Conservation (phyloP, 1,140 invertebrate species). For the Brachionus plicatilis region DNA sequence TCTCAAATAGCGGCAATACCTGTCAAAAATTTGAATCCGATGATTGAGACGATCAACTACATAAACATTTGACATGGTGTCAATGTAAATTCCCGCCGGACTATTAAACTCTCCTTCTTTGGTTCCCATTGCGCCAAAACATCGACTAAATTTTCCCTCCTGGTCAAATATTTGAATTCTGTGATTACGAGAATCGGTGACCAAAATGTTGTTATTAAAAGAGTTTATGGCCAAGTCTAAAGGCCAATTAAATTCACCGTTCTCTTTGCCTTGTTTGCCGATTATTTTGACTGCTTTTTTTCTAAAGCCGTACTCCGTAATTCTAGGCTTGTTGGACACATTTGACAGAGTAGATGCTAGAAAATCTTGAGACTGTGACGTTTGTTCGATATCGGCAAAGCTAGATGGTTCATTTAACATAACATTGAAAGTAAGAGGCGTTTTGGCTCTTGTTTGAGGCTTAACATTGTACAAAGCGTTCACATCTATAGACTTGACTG, state of each 20-base stretch:
- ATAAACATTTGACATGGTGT: slow-evolving; percentile 92
- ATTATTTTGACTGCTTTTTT: background rate
- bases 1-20: slow-evolving; percentile 45
- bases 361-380: background rate
- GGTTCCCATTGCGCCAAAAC: slow-evolving; percentile 47
- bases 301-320: background rate
- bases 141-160: slow-evolving; percentile 49
- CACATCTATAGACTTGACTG: background rate
- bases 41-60: slow-evolving; percentile 70
- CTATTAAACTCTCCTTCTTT: slow-evolving; percentile 72
- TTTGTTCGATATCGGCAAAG: background rate
- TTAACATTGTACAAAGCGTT: slow-evolving; percentile 32
- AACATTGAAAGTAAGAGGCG: slow-evolving; percentile 29
- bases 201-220: slow-evolving; percentile 48
- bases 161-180: slow-evolving; percentile 51
- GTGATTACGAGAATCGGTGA: slow-evolving; percentile 46
- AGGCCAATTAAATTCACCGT: slow-evolving; percentile 7
- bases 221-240: slow-evolving; percentile 40
- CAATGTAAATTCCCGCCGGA: slow-evolving; percentile 93
- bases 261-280: background rate
- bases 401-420: background rate
- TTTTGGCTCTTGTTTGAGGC: background rate
- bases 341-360: background rate
- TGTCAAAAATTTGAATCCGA: slow-evolving; percentile 41
- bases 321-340: background rate